Evolutionary conservation across 2,888 invertebrate species (phyloP), one percentile per base, ranked within the genome.

Genomic region (Meliscaeva auricollis): DNA sequence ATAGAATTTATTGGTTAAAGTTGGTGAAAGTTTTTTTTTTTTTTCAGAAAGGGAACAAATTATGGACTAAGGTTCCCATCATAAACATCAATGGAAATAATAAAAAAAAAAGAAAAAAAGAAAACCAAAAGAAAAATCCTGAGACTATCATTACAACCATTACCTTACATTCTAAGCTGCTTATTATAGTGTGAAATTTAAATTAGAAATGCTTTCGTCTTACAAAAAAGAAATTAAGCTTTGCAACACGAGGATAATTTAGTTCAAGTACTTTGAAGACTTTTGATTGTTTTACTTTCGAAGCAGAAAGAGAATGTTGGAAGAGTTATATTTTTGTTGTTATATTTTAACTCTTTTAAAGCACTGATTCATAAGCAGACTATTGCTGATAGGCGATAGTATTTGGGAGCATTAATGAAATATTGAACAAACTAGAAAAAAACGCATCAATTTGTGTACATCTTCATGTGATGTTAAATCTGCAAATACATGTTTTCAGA

Each of bases 1-100:
- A 35, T 15, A 11, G 17, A 62, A 62, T 44, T 44, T 5, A 44
- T 46, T 38, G 20, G 17, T 9, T 11, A 15, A 56, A 17, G 17
- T 4, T 38, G 38, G 60, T 60, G 60, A 60, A 60, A 60, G 60
- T 60, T 44, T 60, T 60, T 1, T 60, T 44, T 60, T 60, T 1
- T 41, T 17, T 46, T 17, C 13, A 2, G 20, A 58, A 38, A 58
- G 26, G 60, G 38, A 60, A 41, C 1, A 3, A 41, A 22, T 54
- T 30, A 32, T 54, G 58, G 38, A 38, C 13, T 58, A 20, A 20
- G 41, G 26, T 62, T 62, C 41, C 26, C 15, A 54, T 7, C 52
- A 41, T 62, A 41, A 41, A 60, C 41, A 41, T 38, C 8, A n/a
- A 60, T 41, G 32, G 46, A 17, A 46, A 64, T 32, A 4, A 11